A percentile compares a stretch with the other conserved stretches of the same genome.
phyloP scores from a whole-genome alignment of 92 coral and sea anemone genomes.

The Bergia puertoricense region DNA sequence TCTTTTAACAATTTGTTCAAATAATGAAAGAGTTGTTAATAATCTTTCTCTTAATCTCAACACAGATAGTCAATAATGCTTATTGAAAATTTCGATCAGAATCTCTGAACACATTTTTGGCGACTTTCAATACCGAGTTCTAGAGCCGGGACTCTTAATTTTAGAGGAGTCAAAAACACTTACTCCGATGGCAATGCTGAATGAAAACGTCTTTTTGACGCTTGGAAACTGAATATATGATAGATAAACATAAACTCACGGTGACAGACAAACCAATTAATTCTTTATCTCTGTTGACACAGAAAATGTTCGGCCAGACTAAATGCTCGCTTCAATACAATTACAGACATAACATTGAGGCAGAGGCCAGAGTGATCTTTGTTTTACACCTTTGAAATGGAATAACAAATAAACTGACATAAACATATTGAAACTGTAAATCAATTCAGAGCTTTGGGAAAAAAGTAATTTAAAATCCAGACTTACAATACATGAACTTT shows the following conservation, averaged over 20 bases:
- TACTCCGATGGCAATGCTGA: neutral
- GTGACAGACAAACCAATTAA: neutral
- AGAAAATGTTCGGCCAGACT: neutral
- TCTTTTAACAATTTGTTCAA: too few species aligned
- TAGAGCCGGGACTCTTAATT: too few species aligned
- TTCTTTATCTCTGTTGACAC: slow-evolving; percentile 16
- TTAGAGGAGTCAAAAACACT: neutral
- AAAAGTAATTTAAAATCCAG: neutral
- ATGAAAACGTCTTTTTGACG: too few species aligned
- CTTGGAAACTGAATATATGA: too few species aligned
- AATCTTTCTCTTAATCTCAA: too few species aligned
- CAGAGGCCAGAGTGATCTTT: too few species aligned
- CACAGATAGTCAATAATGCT: too few species aligned
- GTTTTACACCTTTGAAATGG: neutral
- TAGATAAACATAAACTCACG: neutral
- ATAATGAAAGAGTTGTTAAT: too few species aligned
- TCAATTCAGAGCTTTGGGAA: neutral
- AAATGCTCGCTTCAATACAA: neutral
- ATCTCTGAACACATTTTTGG: too few species aligned
- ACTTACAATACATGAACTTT: too few species aligned
- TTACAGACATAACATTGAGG: neutral
- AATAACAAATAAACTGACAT: neutral
- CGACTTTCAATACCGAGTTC: too few species aligned
- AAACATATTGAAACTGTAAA: neutral
- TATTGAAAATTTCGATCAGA: too few species aligned